Percentiles rank a stretch among this genome's conserved stretches.
phyloP scores from a whole-genome alignment of 1,140 invertebrate species.

The Pseudomyrmex sp. region DNA sequence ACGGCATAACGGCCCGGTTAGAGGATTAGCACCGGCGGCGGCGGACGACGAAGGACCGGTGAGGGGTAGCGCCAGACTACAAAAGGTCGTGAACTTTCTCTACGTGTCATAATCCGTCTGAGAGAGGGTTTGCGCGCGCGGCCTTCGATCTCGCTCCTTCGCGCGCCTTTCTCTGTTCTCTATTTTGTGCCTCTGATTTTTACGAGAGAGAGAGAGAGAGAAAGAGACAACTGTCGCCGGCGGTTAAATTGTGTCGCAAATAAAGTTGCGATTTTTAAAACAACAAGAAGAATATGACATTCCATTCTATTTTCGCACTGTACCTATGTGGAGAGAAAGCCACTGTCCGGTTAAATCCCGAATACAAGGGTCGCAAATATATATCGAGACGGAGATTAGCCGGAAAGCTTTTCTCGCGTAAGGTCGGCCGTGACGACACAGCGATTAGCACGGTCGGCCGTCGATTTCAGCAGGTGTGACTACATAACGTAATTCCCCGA shows the following conservation, averaged over 20 bases:
- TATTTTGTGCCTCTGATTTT: constrained; percentile 19
- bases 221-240: neutral
- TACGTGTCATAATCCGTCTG: constrained; percentile 82
- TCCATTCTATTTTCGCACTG: neutral
- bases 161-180: constrained; percentile 27
- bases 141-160: constrained; percentile 58
- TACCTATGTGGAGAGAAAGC: constrained; percentile 14
- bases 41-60: constrained; percentile 26
- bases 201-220: too few species aligned
- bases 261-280: too few species aligned
- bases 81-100: constrained; percentile 83
- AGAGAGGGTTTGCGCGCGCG: constrained; percentile 73
- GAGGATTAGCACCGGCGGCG: constrained; percentile 78
- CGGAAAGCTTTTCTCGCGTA: constrained; percentile 48
- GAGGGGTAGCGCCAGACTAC: constrained; percentile 77
- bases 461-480: constrained; percentile 45
- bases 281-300: too few species aligned
- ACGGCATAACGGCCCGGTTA: constrained; percentile 81
- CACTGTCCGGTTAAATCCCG: constrained; percentile 46
- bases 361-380: constrained; percentile 61
- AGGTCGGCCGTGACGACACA: constrained; percentile 25
- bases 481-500: constrained; percentile 59
- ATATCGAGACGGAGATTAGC: constrained; percentile 60
- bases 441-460: constrained; percentile 63
- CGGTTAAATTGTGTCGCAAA: too few species aligned